Conservation (phyloP, 1,140 invertebrate genomes). For the Bemisia tabaci region DNA sequence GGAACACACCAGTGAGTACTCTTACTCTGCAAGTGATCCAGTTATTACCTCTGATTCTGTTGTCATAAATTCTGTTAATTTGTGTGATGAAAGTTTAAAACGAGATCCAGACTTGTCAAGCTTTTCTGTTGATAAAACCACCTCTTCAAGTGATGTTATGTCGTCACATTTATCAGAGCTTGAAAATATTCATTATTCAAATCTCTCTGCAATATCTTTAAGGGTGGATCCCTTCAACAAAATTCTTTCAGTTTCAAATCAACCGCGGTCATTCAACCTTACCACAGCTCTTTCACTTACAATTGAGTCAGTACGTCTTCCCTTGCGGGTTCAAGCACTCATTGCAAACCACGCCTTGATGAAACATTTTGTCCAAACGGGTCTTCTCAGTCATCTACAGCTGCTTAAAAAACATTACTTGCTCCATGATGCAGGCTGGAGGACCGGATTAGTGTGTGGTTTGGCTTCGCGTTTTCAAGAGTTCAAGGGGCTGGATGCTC, state of each 20-base stretch:
- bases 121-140: no score
- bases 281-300: neutral
- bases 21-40: no score
- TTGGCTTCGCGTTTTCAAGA: neutral
- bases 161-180: neutral
- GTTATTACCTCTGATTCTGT: no score
- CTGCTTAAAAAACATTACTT: neutral
- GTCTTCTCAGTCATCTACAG: neutral
- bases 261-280: neutral
- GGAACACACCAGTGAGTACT: no score
- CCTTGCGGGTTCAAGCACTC: neutral
- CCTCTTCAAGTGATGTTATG: no score
- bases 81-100: no score
- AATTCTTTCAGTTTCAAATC: neutral
- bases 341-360: neutral
- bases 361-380: neutral
- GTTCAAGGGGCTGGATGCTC: neutral
- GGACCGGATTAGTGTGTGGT: neutral
- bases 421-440: neutral
- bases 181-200: neutral
- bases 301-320: neutral
- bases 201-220: neutral
- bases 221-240: neutral
- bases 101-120: no score
- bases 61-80: no score